Conservation (phyloP, 2,113 vertebrate genomes). For the Rhea pennata region DNA sequence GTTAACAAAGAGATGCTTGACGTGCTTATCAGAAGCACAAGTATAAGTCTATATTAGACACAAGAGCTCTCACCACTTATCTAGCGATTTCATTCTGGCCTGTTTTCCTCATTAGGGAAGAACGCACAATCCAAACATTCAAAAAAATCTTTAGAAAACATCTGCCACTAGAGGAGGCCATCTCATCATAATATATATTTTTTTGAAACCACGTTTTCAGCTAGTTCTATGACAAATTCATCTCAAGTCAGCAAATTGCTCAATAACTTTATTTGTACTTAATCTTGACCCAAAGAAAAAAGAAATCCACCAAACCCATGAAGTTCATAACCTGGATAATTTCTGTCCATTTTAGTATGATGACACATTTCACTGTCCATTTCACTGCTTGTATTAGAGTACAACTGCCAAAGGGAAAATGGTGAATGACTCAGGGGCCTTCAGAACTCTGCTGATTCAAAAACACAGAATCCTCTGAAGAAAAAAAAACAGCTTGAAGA, state of each 20-base stretch:
- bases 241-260: background rate
- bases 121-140: background rate
- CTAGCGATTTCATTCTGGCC: background rate
- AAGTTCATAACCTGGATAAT: background rate
- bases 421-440: background rate
- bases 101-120: background rate
- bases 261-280: background rate
- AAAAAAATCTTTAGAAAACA: background rate
- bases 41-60: background rate
- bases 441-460: background rate
- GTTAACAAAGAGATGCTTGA: background rate
- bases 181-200: background rate
- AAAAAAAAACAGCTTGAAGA: background rate
- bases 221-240: background rate
- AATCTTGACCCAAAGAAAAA: background rate
- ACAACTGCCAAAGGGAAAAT: background rate
- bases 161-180: constrained; percentile 58
- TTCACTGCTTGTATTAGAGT: background rate
- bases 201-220: background rate
- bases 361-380: background rate
- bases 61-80: background rate
- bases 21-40: background rate
- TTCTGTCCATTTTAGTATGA: background rate
- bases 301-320: background rate
- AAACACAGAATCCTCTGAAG: background rate